Conservation (phyloP, 2,797 vertebrate species). For the Macrochelys suwanniensis region DNA sequence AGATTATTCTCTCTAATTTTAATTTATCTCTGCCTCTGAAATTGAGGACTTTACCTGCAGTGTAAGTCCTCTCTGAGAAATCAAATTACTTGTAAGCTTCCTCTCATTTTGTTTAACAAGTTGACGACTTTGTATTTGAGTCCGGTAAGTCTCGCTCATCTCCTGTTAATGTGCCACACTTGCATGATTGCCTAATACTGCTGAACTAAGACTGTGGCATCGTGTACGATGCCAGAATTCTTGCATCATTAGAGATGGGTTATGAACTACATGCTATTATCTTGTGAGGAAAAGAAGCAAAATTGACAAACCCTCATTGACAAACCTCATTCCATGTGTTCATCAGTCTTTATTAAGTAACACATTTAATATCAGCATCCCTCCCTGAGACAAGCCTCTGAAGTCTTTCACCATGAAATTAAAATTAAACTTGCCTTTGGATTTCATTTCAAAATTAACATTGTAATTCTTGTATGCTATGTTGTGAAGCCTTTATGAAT, state of each 20-base stretch:
- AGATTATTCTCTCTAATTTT: neutral
- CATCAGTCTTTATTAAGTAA: slow-evolving; percentile 77
- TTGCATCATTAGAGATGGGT: slow-evolving; percentile 70
- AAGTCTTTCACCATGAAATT: slow-evolving; percentile 44
- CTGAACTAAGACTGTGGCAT: slow-evolving; percentile 63
- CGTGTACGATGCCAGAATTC: slow-evolving; percentile 42
- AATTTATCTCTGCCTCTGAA: neutral
- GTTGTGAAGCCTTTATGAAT: slow-evolving; percentile 42
- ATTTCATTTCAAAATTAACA: slow-evolving; percentile 70
- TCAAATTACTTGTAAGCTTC: neutral
- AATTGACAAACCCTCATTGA: slow-evolving; percentile 66
- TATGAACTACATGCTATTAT: slow-evolving; percentile 73
- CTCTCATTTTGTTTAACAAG: slow-evolving; percentile 29
- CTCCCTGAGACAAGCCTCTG: slow-evolving; percentile 20
- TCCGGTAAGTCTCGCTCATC: slow-evolving; percentile 30
- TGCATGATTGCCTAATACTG: slow-evolving; percentile 43
- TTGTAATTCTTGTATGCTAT: slow-evolving; percentile 34
- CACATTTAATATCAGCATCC: slow-evolving; percentile 59
- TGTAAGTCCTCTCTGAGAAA: neutral
- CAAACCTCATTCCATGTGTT: slow-evolving; percentile 61
- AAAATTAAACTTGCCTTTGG: slow-evolving; percentile 68
- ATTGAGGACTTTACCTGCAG: neutral
- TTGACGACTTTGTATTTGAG: slow-evolving; percentile 10
- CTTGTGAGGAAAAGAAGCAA: slow-evolving; percentile 68
- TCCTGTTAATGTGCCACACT: slow-evolving; percentile 50